Evolutionary conservation across 2,113 vertebrate species (phyloP).

Genomic region (Colius striatus): DNA sequence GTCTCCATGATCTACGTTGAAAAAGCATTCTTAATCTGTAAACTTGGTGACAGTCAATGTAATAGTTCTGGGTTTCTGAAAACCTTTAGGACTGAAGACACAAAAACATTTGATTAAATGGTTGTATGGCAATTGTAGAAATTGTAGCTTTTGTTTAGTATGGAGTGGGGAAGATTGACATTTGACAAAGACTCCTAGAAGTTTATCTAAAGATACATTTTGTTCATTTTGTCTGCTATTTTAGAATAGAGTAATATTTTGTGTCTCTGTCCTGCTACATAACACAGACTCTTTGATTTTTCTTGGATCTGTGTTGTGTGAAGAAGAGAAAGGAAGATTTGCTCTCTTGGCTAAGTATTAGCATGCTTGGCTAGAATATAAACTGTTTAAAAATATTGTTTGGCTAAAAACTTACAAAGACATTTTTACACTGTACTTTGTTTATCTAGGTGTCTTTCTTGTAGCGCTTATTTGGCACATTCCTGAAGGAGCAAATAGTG

Average conservation of each 20-base stretch:
- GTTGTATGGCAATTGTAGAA: background rate
- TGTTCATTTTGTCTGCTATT: background rate
- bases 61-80: background rate
- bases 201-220: background rate
- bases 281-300: conserved; percentile 23
- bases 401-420: conserved; percentile 33
- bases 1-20: background rate
- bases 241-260: background rate
- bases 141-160: background rate
- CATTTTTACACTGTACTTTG: conserved; percentile 27
- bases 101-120: background rate
- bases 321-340: background rate
- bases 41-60: background rate
- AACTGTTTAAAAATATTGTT: conserved; percentile 27
- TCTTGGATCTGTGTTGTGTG: conserved; percentile 15
- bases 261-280: background rate
- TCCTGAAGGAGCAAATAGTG: conserved; percentile 45
- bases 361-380: conserved; percentile 27
- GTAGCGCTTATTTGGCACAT: conserved; percentile 61
- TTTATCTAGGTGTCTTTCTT: conserved; percentile 66
- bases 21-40: background rate
- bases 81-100: background rate
- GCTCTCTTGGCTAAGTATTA: conserved; percentile 22
- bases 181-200: background rate
- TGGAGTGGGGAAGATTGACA: background rate